These are phyloP conservation scores for Halictus rubicundus DNA, from an alignment of 1,140 invertebrate species.

Conservation along the genomic window DNA sequence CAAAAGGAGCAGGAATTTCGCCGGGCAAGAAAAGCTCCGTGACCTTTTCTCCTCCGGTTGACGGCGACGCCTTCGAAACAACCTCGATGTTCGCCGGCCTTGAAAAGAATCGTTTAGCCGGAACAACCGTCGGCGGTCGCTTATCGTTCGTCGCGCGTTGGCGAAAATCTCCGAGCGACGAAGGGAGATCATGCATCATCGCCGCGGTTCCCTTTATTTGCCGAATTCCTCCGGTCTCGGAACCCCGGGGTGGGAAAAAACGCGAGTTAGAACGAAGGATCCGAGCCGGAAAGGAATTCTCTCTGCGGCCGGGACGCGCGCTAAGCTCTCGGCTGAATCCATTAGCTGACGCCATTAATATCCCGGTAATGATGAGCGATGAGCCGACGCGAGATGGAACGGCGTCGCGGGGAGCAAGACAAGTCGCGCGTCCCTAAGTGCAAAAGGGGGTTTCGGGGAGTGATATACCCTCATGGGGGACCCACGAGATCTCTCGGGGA, in stretches of 20 bases:
- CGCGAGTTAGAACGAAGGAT: slow-evolving; percentile 9
- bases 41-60: background rate
- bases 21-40: background rate
- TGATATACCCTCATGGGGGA: background rate
- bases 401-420: slow-evolving; percentile 37
- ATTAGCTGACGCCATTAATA: slow-evolving; percentile 74
- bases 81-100: too few relatives aligned
- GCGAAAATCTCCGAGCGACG: background rate
- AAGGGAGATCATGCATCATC: slow-evolving; percentile 51
- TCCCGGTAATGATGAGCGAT: slow-evolving; percentile 73
- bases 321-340: slow-evolving; percentile 68
- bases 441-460: background rate
- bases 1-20: background rate
- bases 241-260: slow-evolving; percentile 20
- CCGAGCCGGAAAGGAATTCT: slow-evolving; percentile 44
- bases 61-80: background rate
- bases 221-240: slow-evolving; percentile 40
- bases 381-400: slow-evolving; percentile 57
- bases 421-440: slow-evolving; percentile 21
- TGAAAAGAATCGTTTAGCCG: background rate
- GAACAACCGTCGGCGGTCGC: background rate
- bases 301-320: slow-evolving; percentile 37
- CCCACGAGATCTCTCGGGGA: background rate
- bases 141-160: background rate
- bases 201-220: slow-evolving; percentile 54